phyloP scores from a whole-genome alignment of 2,113 vertebrate species.

The Petrocephalus zakoni region DNA sequence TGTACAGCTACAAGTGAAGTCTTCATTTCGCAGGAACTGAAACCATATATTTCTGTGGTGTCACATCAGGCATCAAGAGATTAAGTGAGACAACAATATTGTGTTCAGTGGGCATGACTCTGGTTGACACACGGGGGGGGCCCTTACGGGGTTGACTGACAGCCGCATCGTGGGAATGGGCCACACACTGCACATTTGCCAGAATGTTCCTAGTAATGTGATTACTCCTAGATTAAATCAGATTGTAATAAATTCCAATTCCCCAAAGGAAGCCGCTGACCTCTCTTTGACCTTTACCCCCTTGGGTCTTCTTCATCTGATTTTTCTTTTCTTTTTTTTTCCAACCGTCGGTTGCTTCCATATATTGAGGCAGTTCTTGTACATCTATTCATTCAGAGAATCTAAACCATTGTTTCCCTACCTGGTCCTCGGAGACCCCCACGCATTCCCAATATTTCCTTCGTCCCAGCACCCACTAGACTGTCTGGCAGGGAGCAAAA shows the following conservation, averaged over 20 bases:
- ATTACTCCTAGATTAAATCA: constrained; percentile 35
- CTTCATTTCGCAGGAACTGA: background rate
- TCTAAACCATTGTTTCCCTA: background rate
- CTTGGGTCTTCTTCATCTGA: background rate
- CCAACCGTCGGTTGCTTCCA: background rate
- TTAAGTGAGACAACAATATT: constrained; percentile 1
- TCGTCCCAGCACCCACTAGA: background rate
- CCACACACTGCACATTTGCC: constrained; percentile 34
- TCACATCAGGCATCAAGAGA: background rate
- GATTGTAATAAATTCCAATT: constrained; percentile 45
- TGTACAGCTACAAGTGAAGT: background rate
- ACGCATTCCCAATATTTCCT: background rate
- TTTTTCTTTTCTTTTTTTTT: background rate
- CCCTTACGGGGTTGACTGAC: background rate
- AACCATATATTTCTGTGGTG: background rate
- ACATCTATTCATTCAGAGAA: constrained; percentile 2
- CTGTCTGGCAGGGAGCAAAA: background rate
- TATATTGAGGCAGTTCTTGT: background rate
- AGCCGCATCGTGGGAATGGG: constrained; percentile 16
- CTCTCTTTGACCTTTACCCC: constrained; percentile 16
- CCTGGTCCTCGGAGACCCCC: background rate
- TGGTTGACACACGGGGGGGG: background rate
- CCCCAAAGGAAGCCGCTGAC: constrained; percentile 39
- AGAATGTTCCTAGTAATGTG: constrained; percentile 37
- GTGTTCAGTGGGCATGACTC: background rate